Evolutionary conservation across 2,797 vertebrate species (phyloP).

Genomic region (Pangasius krempfi): DNA sequence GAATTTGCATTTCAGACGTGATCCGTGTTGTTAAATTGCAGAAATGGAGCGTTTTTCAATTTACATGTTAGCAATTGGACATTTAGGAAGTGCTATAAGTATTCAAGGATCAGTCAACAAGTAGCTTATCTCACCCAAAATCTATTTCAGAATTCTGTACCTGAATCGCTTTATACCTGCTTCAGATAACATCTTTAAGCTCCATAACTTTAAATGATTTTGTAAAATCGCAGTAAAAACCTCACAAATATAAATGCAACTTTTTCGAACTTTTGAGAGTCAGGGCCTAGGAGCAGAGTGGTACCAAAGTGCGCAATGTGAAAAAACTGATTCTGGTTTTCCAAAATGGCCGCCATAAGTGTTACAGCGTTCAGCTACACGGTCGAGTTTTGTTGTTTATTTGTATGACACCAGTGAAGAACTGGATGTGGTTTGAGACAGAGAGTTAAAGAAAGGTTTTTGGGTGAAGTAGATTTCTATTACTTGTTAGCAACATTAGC

Average conservation of each 20-base stretch:
- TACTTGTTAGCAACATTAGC: too few relatives aligned
- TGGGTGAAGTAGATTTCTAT: too few relatives aligned
- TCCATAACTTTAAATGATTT: background rate
- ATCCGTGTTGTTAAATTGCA: background rate
- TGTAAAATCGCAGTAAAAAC: background rate
- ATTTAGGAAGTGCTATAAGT: background rate
- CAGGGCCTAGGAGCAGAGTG: background rate
- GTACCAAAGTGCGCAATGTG: background rate
- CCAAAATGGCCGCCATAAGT: background rate
- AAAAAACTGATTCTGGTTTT: background rate
- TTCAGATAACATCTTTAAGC: background rate
- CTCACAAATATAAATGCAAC: background rate
- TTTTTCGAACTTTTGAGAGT: background rate
- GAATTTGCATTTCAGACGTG: conserved; percentile 32
- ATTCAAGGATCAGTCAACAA: background rate
- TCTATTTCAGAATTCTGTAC: too few relatives aligned
- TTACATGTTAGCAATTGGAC: background rate
- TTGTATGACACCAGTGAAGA: background rate
- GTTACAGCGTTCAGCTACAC: background rate
- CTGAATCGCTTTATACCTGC: background rate
- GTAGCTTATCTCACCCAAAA: background rate
- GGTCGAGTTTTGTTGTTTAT: background rate
- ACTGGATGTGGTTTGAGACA: background rate
- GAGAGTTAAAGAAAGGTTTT: too few relatives aligned
- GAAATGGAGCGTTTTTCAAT: background rate